Conservation (phyloP, 1,140 invertebrate genomes). For the Drosophila mojavensis region DNA sequence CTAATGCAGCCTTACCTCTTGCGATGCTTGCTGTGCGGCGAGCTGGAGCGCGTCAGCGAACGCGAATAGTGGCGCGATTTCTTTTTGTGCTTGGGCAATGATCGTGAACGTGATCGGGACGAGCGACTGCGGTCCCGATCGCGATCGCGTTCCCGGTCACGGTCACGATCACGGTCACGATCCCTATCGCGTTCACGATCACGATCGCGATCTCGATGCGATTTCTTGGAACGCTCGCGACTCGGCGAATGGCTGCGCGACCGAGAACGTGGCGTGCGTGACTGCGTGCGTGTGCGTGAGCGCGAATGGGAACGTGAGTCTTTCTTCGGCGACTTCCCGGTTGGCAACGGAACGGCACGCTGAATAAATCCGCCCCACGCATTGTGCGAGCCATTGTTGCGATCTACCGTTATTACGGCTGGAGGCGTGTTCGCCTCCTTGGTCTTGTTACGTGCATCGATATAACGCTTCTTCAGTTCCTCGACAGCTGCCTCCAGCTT, state of each 20-base stretch:
- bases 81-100: slow-evolving; percentile 75
- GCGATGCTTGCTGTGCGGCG: slow-evolving; percentile 80
- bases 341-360: slow-evolving; percentile 69
- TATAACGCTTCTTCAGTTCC: slow-evolving; percentile 89
- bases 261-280: slow-evolving; percentile 72
- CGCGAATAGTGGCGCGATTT: slow-evolving; percentile 81
- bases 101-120: slow-evolving; percentile 84
- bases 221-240: slow-evolving; percentile 84
- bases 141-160: slow-evolving; percentile 46
- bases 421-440: slow-evolving; percentile 86
- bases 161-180: slow-evolving; percentile 36
- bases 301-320: slow-evolving; percentile 72
- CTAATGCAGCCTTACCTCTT: slow-evolving; percentile 60
- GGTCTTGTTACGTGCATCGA: slow-evolving; percentile 90
- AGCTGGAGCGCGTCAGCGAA: slow-evolving; percentile 75
- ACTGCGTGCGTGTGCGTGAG: slow-evolving; percentile 70
- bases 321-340: slow-evolving; percentile 74
- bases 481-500: slow-evolving; percentile 91
- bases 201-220: slow-evolving; percentile 53
- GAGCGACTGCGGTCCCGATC: slow-evolving; percentile 72
- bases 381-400: slow-evolving; percentile 86
- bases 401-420: slow-evolving; percentile 85
- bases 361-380: slow-evolving; percentile 88
- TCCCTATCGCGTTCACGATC: slow-evolving; percentile 35
- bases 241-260: slow-evolving; percentile 71